Percentiles rank a stretch among this genome's conserved stretches.
Conservation (phyloP, 2,888 invertebrate genomes). For the Myathropa florea region DNA sequence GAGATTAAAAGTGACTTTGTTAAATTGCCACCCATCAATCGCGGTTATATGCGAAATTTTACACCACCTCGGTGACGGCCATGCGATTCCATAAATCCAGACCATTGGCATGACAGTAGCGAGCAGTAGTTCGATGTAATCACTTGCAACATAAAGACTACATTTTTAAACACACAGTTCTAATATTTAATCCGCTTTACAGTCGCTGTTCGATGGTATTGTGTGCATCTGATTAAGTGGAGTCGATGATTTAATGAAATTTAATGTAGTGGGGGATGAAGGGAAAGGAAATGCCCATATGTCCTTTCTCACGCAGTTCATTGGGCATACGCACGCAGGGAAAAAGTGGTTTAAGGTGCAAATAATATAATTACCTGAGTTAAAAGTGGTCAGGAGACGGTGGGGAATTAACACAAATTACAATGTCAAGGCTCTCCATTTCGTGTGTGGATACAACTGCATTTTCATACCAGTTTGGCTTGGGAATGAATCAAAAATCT, state of each 20-base stretch:
- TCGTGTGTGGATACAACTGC: too few relatives aligned
- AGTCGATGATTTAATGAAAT: neutral
- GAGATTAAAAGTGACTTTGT: conserved; percentile 74
- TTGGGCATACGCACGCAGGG: too few relatives aligned
- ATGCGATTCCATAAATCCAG: neutral
- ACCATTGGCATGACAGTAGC: conserved; percentile 4
- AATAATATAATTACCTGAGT: too few relatives aligned
- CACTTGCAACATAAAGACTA: neutral
- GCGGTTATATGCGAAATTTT: conserved; percentile 37
- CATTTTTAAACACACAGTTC: neutral
- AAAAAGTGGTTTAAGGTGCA: too few relatives aligned
- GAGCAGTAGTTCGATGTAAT: conserved; percentile 21
- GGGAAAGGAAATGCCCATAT: neutral
- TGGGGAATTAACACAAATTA: too few relatives aligned
- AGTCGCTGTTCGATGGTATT: neutral
- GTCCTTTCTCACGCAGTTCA: neutral
- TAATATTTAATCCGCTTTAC: neutral
- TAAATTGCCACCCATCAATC: conserved; percentile 74
- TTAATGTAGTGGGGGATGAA: neutral
- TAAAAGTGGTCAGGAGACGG: too few relatives aligned
- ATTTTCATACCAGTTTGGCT: too few relatives aligned
- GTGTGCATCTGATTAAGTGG: neutral
- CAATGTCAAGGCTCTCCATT: too few relatives aligned
- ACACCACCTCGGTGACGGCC: neutral
- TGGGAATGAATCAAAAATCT: too few relatives aligned